These are phyloP conservation scores for Amazona finschi DNA, from an alignment of 2,797 vertebrate genomes.

Conservation along the genomic window DNA sequence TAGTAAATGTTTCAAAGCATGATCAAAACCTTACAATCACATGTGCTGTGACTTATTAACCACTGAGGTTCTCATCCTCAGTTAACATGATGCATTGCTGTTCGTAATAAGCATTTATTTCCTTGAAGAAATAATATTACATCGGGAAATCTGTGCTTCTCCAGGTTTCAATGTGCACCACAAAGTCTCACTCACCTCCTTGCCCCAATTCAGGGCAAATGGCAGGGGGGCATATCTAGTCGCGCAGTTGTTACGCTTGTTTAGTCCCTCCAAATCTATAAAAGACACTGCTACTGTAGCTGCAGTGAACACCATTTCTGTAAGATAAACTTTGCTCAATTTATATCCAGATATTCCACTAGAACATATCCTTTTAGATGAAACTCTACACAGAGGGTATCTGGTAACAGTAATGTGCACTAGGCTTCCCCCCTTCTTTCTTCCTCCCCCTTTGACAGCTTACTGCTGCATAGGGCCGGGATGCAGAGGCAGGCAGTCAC, in stretches of 20 bases:
- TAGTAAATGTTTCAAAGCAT: constrained; percentile 12
- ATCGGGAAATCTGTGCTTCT: background rate
- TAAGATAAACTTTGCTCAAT: background rate
- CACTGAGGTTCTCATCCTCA: background rate
- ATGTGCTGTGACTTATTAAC: background rate
- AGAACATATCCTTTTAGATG: background rate
- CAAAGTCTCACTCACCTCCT: background rate
- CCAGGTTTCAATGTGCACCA: background rate
- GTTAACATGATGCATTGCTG: background rate
- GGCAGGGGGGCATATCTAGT: background rate
- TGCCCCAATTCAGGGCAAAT: background rate
- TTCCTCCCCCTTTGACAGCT: background rate
- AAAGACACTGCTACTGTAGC: background rate
- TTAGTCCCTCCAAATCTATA: background rate
- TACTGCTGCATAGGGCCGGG: accelerated
- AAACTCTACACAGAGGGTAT: background rate
- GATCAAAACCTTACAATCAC: background rate
- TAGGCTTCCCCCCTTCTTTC: background rate
- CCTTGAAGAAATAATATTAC: background rate
- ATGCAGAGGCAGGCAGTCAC: background rate
- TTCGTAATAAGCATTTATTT: background rate
- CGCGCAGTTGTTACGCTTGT: background rate
- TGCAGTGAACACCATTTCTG: background rate
- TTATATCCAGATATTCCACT: background rate
- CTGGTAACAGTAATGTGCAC: background rate